phyloP scores from a whole-genome alignment of 2,888 invertebrate genomes.

The Dorcus parallelipipedus region DNA sequence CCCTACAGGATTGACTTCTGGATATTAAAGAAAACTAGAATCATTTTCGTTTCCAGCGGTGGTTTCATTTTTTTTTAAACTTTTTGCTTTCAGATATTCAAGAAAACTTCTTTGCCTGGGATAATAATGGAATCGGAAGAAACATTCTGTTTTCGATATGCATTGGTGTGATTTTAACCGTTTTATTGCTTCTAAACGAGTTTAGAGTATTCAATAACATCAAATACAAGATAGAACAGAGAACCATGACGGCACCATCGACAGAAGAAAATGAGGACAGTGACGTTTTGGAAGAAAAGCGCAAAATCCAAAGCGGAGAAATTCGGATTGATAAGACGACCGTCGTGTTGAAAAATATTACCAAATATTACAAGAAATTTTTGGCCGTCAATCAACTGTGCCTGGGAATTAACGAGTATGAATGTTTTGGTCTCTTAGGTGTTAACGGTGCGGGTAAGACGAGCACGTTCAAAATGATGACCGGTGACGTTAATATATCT shows the following conservation, averaged over 20 bases:
- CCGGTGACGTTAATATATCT: slow-evolving; percentile 73
- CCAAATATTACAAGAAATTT: slow-evolving; percentile 68
- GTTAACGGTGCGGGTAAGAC: slow-evolving; percentile 88
- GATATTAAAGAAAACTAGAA: no score
- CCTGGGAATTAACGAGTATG: slow-evolving; percentile 58
- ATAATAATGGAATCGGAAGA: slow-evolving; percentile 66
- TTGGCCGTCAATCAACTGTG: slow-evolving; percentile 71
- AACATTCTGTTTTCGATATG: slow-evolving; percentile 60
- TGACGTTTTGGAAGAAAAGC: slow-evolving; percentile 58
- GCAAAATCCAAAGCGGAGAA: slow-evolving; percentile 48
- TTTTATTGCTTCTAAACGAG: slow-evolving; percentile 63
- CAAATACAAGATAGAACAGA: slow-evolving; percentile 31
- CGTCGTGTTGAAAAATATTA: slow-evolving; percentile 62
- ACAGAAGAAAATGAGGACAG: slow-evolving; percentile 39
- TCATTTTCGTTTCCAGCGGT: no score
- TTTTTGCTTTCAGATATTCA: slow-evolving; percentile 28
- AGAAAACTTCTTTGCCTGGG: slow-evolving; percentile 60
- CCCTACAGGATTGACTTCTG: no score
- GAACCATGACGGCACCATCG: slow-evolving; percentile 21
- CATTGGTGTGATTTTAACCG: slow-evolving; percentile 59
- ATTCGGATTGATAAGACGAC: slow-evolving; percentile 46
- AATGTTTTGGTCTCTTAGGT: slow-evolving; percentile 75
- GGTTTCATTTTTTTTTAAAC: background rate
- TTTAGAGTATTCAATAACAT: slow-evolving; percentile 55
- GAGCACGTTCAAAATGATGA: slow-evolving; percentile 86